phyloP scores from a whole-genome alignment of 2,888 invertebrate species.

The Nebria salina region DNA sequence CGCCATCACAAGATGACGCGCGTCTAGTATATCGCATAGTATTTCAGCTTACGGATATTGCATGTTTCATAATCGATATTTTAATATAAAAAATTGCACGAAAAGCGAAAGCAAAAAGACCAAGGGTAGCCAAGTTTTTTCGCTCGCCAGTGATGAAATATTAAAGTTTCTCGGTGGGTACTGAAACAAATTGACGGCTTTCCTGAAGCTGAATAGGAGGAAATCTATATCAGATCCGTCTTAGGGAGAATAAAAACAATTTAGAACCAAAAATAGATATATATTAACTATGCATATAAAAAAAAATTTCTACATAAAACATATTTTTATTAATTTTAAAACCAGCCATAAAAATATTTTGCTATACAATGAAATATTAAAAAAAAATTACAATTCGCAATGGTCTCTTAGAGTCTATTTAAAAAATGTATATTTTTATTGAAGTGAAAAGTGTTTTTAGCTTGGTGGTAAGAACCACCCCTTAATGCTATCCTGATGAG shows the following conservation, averaged over 20 bases:
- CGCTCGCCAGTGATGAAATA: constrained; percentile 10
- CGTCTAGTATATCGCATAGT: background rate
- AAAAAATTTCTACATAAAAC: no score
- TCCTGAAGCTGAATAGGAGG: background rate
- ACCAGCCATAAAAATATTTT: no score
- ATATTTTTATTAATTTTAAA: no score
- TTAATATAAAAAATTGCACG: constrained; percentile 44
- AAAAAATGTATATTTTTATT: no score
- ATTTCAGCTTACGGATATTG: constrained; percentile 28
- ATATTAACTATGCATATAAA: no score
- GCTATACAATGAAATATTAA: no score
- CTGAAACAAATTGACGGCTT: background rate
- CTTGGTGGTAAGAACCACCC: background rate
- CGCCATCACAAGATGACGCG: background rate
- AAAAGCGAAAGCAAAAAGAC: constrained; percentile 19
- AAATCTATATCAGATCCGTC: background rate
- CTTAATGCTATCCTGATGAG: background rate
- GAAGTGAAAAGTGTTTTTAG: no score
- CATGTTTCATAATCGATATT: constrained; percentile 46
- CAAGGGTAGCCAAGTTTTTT: constrained; percentile 7
- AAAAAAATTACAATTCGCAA: no score
- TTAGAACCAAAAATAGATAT: no score
- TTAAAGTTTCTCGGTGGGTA: constrained; percentile 8
- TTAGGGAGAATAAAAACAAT: background rate
- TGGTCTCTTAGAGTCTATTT: no score